phyloP scores from a whole-genome alignment of 2,888 invertebrate species.

The Watsonalla binaria region DNA sequence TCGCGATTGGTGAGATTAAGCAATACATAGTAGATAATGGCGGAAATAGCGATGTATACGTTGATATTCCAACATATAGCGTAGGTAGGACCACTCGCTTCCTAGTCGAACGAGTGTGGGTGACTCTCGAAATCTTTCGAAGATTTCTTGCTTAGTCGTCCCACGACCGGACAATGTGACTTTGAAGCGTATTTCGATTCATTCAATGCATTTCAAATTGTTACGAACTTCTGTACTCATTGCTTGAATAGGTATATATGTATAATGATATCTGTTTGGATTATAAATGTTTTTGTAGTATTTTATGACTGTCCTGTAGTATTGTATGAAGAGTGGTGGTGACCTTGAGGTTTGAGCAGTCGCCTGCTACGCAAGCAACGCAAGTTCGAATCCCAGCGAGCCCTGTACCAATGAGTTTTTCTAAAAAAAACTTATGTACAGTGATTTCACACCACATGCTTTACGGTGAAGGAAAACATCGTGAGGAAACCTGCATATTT shows the following conservation, averaged over 20 bases:
- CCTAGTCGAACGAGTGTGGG: slow-evolving; percentile 21
- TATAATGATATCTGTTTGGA: no score
- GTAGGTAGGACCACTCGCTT: slow-evolving; percentile 8
- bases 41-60: background rate
- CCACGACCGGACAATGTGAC: background rate
- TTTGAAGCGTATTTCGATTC: background rate
- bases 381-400: no score
- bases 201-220: background rate
- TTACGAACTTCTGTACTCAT: background rate
- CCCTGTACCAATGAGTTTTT: no score
- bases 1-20: background rate
- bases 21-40: background rate
- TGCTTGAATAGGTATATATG: no score
- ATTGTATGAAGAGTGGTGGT: no score
- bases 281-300: no score
- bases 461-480: no score
- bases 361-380: no score
- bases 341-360: no score
- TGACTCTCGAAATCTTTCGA: slow-evolving; percentile 8
- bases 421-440: no score
- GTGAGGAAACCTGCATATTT: no score
- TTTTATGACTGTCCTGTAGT: background rate
- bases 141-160: background rate
- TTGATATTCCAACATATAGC: background rate
- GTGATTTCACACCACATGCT: no score